Percentiles rank a stretch among this genome's conserved stretches.
Conservation (phyloP, 1,140 invertebrate species). For the Thaumatotibia leucotreta region DNA sequence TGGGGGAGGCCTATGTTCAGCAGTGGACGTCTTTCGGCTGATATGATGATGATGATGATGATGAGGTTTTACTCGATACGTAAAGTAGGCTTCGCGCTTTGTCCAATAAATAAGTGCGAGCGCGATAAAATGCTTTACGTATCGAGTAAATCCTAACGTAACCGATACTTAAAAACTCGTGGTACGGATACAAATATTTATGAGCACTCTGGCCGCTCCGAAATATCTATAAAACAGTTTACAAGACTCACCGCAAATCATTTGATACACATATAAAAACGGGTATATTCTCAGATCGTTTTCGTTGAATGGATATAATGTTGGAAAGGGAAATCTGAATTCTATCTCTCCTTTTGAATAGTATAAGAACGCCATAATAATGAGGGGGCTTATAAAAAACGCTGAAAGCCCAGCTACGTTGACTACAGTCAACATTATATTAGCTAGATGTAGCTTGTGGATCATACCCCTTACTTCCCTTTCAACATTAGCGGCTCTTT, state of each 20-base stretch:
- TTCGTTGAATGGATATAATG: constrained; percentile 38
- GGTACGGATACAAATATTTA: too few relatives aligned
- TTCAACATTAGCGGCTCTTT: background rate
- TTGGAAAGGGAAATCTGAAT: constrained; percentile 31
- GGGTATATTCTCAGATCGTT: constrained; percentile 27
- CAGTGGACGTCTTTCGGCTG: too few relatives aligned
- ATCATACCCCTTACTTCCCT: background rate
- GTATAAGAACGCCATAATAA: constrained; percentile 21
- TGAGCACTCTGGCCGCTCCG: too few relatives aligned
- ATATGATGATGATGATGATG: too few relatives aligned
- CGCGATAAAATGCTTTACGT: too few relatives aligned
- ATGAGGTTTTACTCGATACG: too few relatives aligned
- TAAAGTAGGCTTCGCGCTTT: too few relatives aligned
- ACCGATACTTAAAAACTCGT: too few relatives aligned
- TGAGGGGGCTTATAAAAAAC: constrained; percentile 28
- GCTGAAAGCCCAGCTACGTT: constrained; percentile 5
- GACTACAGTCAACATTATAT: background rate
- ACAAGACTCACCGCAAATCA: constrained; percentile 33
- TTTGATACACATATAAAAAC: constrained; percentile 29
- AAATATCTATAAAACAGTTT: too few relatives aligned
- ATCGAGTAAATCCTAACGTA: too few relatives aligned
- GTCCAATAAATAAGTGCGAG: too few relatives aligned
- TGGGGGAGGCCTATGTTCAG: too few relatives aligned
- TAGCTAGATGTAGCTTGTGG: background rate
- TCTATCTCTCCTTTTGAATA: constrained; percentile 25